Evolutionary conservation across 2,113 vertebrate genomes (phyloP), one percentile per base, ranked within the genome.

Genomic region (Neopipo cinnamomea): DNA sequence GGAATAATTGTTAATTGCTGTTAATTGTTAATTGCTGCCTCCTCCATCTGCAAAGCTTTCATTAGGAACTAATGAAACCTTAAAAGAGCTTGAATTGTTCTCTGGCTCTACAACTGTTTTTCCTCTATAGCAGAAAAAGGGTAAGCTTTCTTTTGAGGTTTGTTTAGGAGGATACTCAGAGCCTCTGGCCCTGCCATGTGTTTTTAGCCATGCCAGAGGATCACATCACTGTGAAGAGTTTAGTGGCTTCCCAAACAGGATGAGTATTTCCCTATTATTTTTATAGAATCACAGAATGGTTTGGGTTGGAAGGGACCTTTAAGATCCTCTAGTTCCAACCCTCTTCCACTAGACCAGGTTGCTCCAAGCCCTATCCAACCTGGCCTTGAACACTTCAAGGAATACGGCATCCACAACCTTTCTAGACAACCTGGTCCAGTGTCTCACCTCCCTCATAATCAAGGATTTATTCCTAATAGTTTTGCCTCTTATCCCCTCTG

Each of bases 21-120:
- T 65, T 95, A 97, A 95, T 95, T 95, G 80, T 87, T 95, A 91
- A 91, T 95, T 95, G 88, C 93, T 95, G 78, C 85, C 93, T 91
- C 52, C 75, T 70, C 65, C 81, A 52, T 91, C 89, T 95, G 93
- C 55, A 91, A 72, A 68, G 35, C 85, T 93, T 81, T 89, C 79
- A 84, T 72, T 81, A 94, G 83, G 83, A 95, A 44, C 72, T 91
- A 88, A 84, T 86, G 91, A 81, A 89, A 88, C 53, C 61, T 58
- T 78, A 24, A 12, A 84, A 72, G 61, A 84, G 56, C 65, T 88
- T 65, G 31, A 70, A 65, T 52, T 46, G 8, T 44, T 84, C 23
- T 63, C 30, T 84, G 35, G 14, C 33, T 80, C 35, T 35, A 7
- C 55, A 71, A 46, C 9, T 37, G 55, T 21, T 56, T 79, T 62